Evolutionary conservation across 2,797 vertebrate species (phyloP).

Genomic region (Garrulus glandarius): DNA sequence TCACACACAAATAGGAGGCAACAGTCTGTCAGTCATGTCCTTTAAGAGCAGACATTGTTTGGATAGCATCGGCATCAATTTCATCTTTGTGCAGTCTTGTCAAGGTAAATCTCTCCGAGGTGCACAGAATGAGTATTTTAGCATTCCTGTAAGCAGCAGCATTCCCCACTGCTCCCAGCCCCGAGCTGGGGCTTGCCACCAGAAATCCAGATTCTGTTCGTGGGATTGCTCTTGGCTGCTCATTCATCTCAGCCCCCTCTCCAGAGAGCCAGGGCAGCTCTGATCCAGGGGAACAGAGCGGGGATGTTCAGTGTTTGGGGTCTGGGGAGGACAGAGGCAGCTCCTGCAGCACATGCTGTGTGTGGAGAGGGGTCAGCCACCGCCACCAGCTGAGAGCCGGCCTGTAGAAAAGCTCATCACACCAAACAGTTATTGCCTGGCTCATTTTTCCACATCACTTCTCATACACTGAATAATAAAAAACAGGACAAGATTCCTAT

Average conservation of each 20-base stretch:
- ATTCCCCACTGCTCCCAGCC: not conserved
- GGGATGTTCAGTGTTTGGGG: not conserved
- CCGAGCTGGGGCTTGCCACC: not conserved
- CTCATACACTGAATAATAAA: not conserved
- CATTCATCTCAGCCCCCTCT: not conserved
- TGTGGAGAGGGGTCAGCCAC: accelerated
- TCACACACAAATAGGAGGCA: not conserved
- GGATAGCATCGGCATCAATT: not conserved
- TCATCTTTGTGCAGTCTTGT: not conserved
- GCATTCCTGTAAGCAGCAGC: not conserved
- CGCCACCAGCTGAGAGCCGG: not conserved
- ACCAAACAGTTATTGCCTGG: not conserved
- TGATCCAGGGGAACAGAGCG: not conserved
- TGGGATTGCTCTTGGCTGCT: not conserved
- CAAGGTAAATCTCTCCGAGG: not conserved
- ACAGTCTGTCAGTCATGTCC: not conserved
- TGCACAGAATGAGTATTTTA: not conserved
- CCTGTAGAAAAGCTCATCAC: not conserved
- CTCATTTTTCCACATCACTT: not conserved
- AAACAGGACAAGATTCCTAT: not conserved
- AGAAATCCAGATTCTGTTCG: not conserved
- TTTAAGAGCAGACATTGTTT: not conserved
- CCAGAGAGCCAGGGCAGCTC: not conserved
- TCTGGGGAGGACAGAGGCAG: not conserved
- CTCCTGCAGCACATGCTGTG: not conserved